Percentiles rank a stretch among this genome's conserved stretches.
Conservation (phyloP, 2,888 invertebrate genomes). For the Chymomyza fuscimana region DNA sequence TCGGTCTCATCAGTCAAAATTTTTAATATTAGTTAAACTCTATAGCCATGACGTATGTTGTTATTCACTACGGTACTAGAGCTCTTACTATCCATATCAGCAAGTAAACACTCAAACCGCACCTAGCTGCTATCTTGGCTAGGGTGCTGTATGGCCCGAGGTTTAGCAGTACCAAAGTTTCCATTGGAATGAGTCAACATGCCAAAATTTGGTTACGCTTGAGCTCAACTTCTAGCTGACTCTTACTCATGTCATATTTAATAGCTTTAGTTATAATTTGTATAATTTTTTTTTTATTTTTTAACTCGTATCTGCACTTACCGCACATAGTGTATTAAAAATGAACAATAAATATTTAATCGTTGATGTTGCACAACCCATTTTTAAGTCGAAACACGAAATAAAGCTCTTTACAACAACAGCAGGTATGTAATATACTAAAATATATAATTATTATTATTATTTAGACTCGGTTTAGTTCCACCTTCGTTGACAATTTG, state of each 20-base stretch:
- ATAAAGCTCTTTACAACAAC: neutral
- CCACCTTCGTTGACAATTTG: conserved; percentile 33
- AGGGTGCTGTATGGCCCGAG: conserved; percentile 1
- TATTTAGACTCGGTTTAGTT: conserved; percentile 18
- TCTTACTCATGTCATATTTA: neutral
- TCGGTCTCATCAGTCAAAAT: conserved; percentile 3
- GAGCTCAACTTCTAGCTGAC: neutral
- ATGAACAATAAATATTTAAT: conserved; percentile 63
- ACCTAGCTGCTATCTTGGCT: neutral
- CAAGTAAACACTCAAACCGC: neutral
- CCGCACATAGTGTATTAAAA: conserved; percentile 67
- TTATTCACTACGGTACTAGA: no score
- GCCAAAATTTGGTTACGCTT: conserved; percentile 2
- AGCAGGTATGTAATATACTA: neutral
- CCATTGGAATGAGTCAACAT: neutral
- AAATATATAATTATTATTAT: neutral
- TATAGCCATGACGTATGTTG: conserved; percentile 6
- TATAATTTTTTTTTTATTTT: neutral
- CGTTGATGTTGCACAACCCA: conserved; percentile 64
- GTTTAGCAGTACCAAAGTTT: conserved; percentile 19
- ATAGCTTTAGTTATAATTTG: neutral
- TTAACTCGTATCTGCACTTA: conserved; percentile 45
- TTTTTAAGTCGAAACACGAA: conserved; percentile 26
- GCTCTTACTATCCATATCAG: neutral
- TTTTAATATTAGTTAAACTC: conserved; percentile 16